Conservation (phyloP, 2,113 vertebrate genomes). For the Potamarius usumacintae region DNA sequence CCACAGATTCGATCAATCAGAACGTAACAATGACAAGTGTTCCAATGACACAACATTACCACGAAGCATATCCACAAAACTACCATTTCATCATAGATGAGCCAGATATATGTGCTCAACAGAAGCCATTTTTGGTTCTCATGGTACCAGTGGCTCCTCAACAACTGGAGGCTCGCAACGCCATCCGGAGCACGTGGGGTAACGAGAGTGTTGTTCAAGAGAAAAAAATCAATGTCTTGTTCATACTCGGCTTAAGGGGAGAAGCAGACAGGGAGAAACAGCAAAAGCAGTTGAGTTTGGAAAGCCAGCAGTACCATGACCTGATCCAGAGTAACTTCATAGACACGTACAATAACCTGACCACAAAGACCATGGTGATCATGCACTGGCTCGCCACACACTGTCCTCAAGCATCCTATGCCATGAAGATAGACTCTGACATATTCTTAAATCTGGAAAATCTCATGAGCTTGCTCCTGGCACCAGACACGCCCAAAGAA, state of each 20-base stretch:
- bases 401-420: slow-evolving; percentile 76
- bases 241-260: slow-evolving; percentile 63
- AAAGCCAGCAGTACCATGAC: slow-evolving; percentile 68
- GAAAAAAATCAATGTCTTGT: slow-evolving; percentile 60
- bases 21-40: not conserved
- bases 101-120: slow-evolving; percentile 55
- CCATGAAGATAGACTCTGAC: slow-evolving; percentile 95
- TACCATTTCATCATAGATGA: slow-evolving; percentile 73
- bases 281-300: slow-evolving; percentile 55
- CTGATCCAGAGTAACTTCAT: slow-evolving; percentile 75
- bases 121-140: slow-evolving; percentile 75
- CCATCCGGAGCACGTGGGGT: slow-evolving; percentile 75
- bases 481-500: slow-evolving; percentile 74
- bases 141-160: slow-evolving; percentile 67
- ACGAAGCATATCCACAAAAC: slow-evolving; percentile 59
- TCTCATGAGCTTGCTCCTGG: slow-evolving; percentile 84
- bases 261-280: not conserved
- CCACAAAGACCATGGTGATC: slow-evolving; percentile 79
- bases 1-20: too few relatives aligned
- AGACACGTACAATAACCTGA: slow-evolving; percentile 75
- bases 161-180: slow-evolving; percentile 46
- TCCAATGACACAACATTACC: slow-evolving; percentile 29
- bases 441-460: slow-evolving; percentile 94
- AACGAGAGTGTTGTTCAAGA: slow-evolving; percentile 65
- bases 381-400: slow-evolving; percentile 75